Percentiles rank a stretch among this genome's conserved stretches.
Conservation (phyloP, 1,140 invertebrate genomes). For the Hetaerina americana region DNA sequence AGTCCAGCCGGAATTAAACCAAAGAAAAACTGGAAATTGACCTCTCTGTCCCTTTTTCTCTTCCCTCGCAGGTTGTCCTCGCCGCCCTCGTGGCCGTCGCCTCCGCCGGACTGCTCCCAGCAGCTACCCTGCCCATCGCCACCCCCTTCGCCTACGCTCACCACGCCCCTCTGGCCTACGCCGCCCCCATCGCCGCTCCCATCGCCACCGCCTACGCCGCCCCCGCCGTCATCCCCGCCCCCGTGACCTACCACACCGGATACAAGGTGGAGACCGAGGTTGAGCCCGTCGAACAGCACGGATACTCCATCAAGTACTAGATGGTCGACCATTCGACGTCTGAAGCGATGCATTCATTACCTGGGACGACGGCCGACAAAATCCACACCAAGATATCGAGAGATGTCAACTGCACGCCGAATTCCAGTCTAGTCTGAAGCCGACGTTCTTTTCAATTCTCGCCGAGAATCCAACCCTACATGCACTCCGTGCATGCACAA, state of each 20-base stretch:
- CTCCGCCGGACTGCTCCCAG: slow-evolving; percentile 24
- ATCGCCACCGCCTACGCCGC: slow-evolving; percentile 6
- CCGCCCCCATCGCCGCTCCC: slow-evolving; percentile 17
- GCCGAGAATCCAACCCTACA: no score
- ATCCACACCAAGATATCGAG: no score
- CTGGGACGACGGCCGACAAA: no score
- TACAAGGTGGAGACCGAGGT: slow-evolving; percentile 26
- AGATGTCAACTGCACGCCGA: no score
- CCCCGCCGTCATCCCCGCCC: slow-evolving; percentile 19
- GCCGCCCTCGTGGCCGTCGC: slow-evolving; percentile 34
- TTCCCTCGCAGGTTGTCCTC: slow-evolving; percentile 31
- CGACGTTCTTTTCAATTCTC: no score
- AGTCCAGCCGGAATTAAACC: no score
- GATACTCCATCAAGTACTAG: slow-evolving; percentile 26
- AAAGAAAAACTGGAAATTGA: no score
- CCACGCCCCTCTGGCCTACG: slow-evolving; percentile 17
- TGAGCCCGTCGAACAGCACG: slow-evolving; percentile 32
- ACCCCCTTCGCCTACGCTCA: background rate
- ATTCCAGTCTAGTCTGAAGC: no score
- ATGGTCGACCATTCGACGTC: no score
- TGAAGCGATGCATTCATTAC: no score
- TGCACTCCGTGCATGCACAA: no score
- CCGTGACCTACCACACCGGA: slow-evolving; percentile 24
- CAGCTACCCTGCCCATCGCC: slow-evolving; percentile 10
- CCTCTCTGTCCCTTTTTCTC: slow-evolving; percentile 32